A percentile compares a stretch with the other conserved stretches of the same genome.
Evolutionary conservation across 2,797 vertebrate species (phyloP).

Genomic region (Dromococcyx pavoninus): DNA sequence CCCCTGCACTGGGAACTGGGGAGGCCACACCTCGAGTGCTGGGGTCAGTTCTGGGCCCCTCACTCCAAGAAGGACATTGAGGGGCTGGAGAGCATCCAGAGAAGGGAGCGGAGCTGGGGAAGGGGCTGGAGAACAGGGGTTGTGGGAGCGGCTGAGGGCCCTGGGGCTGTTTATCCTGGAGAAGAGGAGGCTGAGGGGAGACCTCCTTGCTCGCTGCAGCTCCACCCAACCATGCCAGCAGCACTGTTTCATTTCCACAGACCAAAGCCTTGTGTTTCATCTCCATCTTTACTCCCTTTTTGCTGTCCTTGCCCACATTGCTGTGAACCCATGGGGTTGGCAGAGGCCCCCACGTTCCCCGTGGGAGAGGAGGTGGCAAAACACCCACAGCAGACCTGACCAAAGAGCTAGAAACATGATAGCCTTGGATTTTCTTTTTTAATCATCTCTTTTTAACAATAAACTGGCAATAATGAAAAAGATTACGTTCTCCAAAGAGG

Average conservation of each 20-base stretch:
- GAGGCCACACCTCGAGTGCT: too few species aligned
- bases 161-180: too few species aligned
- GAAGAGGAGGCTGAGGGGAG: too few species aligned
- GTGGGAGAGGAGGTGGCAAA: neutral
- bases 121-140: too few species aligned
- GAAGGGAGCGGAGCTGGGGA: too few species aligned
- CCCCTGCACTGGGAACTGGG: too few species aligned
- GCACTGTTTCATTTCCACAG: neutral
- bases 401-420: neutral
- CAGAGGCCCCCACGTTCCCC: neutral
- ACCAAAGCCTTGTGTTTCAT: neutral
- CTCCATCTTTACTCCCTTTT: neutral
- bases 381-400: neutral
- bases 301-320: neutral
- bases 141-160: too few species aligned
- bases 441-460: neutral
- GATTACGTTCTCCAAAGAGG: neutral
- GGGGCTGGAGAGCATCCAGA: too few species aligned
- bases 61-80: too few species aligned
- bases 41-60: too few species aligned
- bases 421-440: neutral
- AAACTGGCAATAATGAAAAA: neutral
- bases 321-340: accelerated
- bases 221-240: neutral
- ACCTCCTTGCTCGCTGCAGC: too few species aligned